Evolutionary conservation across 2,888 invertebrate species (phyloP).

Genomic region (Anticlea derivata): DNA sequence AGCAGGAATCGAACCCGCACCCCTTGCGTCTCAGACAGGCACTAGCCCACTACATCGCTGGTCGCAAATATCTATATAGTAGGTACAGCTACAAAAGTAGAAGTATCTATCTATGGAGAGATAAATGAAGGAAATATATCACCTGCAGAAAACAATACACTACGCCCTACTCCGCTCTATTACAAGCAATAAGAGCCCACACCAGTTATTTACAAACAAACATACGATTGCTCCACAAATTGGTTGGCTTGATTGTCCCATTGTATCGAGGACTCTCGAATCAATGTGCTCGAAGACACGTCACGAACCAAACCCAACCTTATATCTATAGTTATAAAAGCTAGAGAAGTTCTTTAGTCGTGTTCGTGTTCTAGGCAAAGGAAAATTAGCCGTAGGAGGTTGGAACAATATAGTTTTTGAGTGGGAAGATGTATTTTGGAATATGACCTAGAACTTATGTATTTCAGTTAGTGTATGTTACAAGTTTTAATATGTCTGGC

Average conservation of each 20-base stretch:
- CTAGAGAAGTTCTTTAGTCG: not conserved
- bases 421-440: not conserved
- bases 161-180: not conserved
- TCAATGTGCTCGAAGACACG: slow-evolving; percentile 6
- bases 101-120: too few relatives aligned
- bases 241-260: slow-evolving; percentile 32
- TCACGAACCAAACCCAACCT: slow-evolving; percentile 2
- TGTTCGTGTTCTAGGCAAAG: not conserved
- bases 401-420: not conserved
- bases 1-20: too few relatives aligned
- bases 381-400: not conserved
- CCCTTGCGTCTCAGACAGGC: too few relatives aligned
- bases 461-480: slow-evolving; percentile 6
- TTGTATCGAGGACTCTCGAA: slow-evolving; percentile 30
- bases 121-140: not conserved
- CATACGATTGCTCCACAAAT: slow-evolving; percentile 30
- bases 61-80: too few relatives aligned
- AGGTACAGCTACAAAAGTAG: too few relatives aligned
- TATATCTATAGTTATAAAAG: not conserved
- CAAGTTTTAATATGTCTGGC: not conserved
- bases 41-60: too few relatives aligned
- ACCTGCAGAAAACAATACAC: slow-evolving; percentile 2
- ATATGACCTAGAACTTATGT: slow-evolving; percentile 6
- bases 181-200: slow-evolving; percentile 12
- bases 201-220: slow-evolving; percentile 30